Evolutionary conservation across 1,140 invertebrate genomes (phyloP), one percentile per base, ranked within the genome.

Genomic region (Atopsyche davidsoni): DNA sequence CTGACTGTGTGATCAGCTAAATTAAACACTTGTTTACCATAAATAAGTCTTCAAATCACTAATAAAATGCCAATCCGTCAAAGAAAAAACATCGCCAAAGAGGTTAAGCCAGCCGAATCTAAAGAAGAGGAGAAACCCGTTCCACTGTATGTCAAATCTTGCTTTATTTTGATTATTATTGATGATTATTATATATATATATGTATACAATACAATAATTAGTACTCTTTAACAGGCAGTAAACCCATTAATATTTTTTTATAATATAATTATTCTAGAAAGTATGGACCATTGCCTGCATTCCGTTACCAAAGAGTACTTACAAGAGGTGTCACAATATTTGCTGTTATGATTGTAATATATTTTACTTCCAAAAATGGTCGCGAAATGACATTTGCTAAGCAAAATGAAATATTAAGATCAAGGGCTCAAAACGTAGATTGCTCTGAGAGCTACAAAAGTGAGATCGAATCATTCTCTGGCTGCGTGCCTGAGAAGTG

Each of bases 401-500:
- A 68, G 51, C 80, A 83, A 55, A 75, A 75, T 41, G 82, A 85
- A 39, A 57, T 74, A 21, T 49, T 85, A 31, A 51, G 76, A 28
- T 75, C 73, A 43, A 72, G 80, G 59, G 75, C 70, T 2, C 75
- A 80, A 62, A 67, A 76, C 46, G 58, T 85, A 4, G 70, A 78
- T 14, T 87, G 85, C 62, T 80, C 82, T 4, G 19, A 62, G 4
- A 68, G 76, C 39, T 83, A 81, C 61, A 67, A 69, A 58, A 64
- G 65, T n/a, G 55, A 57, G 24, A 53, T 77, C 16, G 59, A 69
- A 38, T 60, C 63, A 46, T 85, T 72, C 72, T 68, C 77, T 7
- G 80, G 78, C 4, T 92, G 88, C 65, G 65, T 81, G 44, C 85
- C 87, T 4, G 76, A 79, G 59, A 78, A 79, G 61, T 93, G 89